Percentiles rank a stretch among this genome's conserved stretches.
Evolutionary conservation across 2,113 vertebrate species (phyloP).

Genomic region (Elgaria multicarinata): DNA sequence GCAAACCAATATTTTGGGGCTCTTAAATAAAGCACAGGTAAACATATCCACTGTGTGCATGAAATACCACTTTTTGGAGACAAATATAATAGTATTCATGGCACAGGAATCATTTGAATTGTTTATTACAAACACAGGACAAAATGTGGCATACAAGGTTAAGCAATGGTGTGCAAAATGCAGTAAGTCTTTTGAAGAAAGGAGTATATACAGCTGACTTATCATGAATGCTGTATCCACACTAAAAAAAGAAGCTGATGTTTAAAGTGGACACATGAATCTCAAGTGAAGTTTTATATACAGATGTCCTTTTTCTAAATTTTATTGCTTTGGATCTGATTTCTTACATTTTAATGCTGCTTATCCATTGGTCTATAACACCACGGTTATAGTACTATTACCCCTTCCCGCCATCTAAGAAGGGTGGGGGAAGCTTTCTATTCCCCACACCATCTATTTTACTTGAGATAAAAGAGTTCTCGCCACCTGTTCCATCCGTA

Average conservation of each 20-base stretch:
- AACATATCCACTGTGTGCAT: not conserved
- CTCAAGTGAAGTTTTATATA: not conserved
- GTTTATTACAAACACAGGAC: not conserved
- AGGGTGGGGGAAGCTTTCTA: not conserved
- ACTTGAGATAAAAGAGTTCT: not conserved
- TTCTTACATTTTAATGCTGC: not conserved
- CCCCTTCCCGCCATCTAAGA: not conserved
- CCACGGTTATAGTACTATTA: not conserved
- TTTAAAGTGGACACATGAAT: not conserved
- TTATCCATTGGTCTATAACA: not conserved
- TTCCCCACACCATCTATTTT: not conserved
- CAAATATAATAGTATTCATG: not conserved
- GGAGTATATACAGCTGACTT: not conserved
- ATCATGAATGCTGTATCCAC: not conserved
- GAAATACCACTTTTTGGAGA: not conserved
- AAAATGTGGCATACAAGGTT: not conserved
- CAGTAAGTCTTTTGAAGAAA: not conserved
- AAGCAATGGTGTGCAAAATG: not conserved
- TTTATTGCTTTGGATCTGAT: not conserved
- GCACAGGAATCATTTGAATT: not conserved
- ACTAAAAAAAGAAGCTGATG: not conserved
- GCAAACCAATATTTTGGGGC: constrained; percentile 6
- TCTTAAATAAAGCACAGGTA: not conserved
- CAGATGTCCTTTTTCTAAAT: not conserved
- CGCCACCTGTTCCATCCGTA: not conserved